Percentiles rank a stretch among this genome's conserved stretches.
Conservation (phyloP, 2,888 invertebrate genomes). For the Idaea biselata region DNA sequence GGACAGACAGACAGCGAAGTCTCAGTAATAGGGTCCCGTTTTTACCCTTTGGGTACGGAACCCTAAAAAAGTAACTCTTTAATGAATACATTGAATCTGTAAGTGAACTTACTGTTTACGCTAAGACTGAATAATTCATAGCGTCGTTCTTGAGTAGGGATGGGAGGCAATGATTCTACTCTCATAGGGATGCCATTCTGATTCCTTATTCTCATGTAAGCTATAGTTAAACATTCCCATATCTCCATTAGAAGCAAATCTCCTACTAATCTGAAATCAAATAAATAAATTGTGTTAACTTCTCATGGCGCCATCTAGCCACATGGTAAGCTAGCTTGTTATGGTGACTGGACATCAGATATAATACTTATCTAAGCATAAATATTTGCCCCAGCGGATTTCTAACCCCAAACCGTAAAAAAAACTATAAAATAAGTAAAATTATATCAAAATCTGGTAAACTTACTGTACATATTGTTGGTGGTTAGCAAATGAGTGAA, state of each 20-base stretch:
- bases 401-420: no score
- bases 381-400: no score
- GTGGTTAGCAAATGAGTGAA: slow-evolving; percentile 77
- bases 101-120: slow-evolving; percentile 54
- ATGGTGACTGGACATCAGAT: no score
- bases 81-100: neutral
- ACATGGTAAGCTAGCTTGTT: no score
- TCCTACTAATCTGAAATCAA: slow-evolving; percentile 65
- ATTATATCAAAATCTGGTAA: slow-evolving; percentile 3
- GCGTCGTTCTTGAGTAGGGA: slow-evolving; percentile 49
- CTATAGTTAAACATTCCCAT: slow-evolving; percentile 78
- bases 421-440: no score
- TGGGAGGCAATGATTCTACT: slow-evolving; percentile 58
- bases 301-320: no score
- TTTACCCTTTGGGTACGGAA: no score
- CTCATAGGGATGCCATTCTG: slow-evolving; percentile 44
- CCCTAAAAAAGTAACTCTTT: neutral
- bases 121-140: slow-evolving; percentile 57
- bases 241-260: slow-evolving; percentile 83
- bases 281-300: neutral
- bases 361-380: no score
- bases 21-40: no score
- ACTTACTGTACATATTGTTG: slow-evolving; percentile 82
- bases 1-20: no score
- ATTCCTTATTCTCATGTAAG: slow-evolving; percentile 46